Evolutionary conservation across 2,888 invertebrate species (phyloP).

Genomic region (Sthenelais limicola): DNA sequence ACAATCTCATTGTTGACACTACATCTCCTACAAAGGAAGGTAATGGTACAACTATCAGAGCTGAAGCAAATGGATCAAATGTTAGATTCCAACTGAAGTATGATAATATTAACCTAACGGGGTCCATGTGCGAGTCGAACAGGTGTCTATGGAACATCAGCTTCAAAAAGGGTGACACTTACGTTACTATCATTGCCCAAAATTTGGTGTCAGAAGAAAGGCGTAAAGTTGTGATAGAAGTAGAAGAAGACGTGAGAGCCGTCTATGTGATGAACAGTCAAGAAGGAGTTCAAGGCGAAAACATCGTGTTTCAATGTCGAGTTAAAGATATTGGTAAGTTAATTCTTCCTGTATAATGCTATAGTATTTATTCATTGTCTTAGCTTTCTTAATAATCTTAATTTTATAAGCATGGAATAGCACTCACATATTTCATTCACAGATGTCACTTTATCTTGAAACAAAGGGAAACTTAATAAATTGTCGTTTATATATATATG

Average conservation of each 20-base stretch:
- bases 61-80: neutral
- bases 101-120: neutral
- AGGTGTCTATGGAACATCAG: neutral
- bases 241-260: neutral
- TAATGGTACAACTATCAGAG: neutral
- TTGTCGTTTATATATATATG: no score
- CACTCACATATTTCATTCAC: no score
- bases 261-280: slow-evolving; percentile 7
- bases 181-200: neutral
- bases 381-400: no score
- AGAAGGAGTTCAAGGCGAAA: slow-evolving; percentile 3
- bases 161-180: neutral
- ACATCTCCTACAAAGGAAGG: neutral
- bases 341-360: no score
- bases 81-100: neutral
- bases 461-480: no score
- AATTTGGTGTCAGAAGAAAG: neutral
- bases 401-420: no score
- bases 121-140: neutral
- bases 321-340: no score
- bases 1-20: neutral
- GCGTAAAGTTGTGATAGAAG: neutral
- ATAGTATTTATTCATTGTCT: no score
- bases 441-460: no score
- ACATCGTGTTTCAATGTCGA: no score